Percentiles rank a stretch among this genome's conserved stretches.
These are phyloP conservation scores for Drosophila stalkeri DNA, from an alignment of 2,888 invertebrate genomes.

Conservation along the genomic window DNA sequence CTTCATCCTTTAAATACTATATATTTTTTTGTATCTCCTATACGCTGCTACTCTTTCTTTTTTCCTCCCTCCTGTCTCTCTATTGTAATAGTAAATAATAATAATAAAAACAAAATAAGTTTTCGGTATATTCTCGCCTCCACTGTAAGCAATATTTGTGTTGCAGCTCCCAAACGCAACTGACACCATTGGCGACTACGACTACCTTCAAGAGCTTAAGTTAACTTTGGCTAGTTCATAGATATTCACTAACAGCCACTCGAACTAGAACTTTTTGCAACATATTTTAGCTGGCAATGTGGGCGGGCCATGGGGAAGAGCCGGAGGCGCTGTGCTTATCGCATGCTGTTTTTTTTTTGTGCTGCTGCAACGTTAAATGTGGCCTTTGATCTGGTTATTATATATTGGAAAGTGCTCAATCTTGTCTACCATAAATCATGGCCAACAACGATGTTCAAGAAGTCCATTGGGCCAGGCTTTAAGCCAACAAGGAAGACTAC, in stretches of 20 bases:
- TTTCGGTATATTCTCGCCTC: neutral
- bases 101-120: neutral
- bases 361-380: conserved; percentile 28
- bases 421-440: conserved; percentile 54
- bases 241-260: conserved; percentile 61
- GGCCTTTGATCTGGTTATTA: conserved; percentile 59
- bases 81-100: neutral
- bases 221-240: conserved; percentile 44
- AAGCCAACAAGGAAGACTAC: neutral
- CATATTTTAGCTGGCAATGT: conserved; percentile 53
- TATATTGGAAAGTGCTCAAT: conserved; percentile 57
- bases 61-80: neutral
- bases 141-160: conserved; percentile 11
- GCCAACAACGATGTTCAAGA: conserved; percentile 20
- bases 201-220: conserved; percentile 27
- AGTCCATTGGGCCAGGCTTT: neutral
- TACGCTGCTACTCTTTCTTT: too few species aligned
- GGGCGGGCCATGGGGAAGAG: conserved; percentile 17
- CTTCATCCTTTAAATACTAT: too few species aligned
- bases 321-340: conserved; percentile 63
- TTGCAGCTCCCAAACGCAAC: conserved; percentile 9
- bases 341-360: conserved; percentile 33
- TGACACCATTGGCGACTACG: conserved; percentile 24
- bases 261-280: conserved; percentile 53
- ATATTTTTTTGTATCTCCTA: too few species aligned